phyloP scores from a whole-genome alignment of 1,140 invertebrate species.

The Thalassaphorura encarpata region DNA sequence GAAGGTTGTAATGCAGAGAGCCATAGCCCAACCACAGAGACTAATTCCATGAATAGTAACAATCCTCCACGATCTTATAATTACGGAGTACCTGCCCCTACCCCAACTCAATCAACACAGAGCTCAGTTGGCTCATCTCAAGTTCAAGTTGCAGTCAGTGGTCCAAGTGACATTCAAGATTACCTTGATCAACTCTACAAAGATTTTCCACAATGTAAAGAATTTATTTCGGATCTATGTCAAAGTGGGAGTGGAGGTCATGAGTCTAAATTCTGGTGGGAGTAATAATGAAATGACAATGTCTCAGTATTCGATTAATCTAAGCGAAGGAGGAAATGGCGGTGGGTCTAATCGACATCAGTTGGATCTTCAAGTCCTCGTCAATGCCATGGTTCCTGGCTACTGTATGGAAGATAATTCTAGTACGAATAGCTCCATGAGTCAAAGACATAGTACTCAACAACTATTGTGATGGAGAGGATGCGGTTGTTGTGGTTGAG shows the following conservation, averaged over 20 bases:
- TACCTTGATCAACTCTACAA: slow-evolving; percentile 60
- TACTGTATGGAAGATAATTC: neutral
- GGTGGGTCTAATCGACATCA: slow-evolving; percentile 2
- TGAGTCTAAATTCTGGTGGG: neutral
- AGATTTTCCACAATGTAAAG: slow-evolving; percentile 55
- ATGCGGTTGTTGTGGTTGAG: no score
- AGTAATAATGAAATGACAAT: slow-evolving; percentile 13
- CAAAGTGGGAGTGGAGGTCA: neutral
- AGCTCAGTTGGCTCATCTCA: no score
- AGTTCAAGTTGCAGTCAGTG: neutral
- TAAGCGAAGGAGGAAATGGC: neutral
- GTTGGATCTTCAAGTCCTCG: slow-evolving; percentile 10
- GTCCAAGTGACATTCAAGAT: slow-evolving; percentile 45
- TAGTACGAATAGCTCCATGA: no score
- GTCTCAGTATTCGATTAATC: slow-evolving; percentile 16
- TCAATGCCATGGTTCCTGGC: slow-evolving; percentile 1
- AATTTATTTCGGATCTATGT: slow-evolving; percentile 46
- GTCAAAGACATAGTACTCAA: no score
- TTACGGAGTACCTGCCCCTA: neutral
- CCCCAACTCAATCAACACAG: no score
- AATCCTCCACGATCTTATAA: neutral
- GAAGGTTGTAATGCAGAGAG: slow-evolving; percentile 14
- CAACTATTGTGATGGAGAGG: no score
- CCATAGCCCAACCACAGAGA: neutral
- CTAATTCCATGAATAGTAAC: neutral